Base-by-base conservation (phyloP, 2,888 invertebrate species). In the Pollenia angustigena region DNA sequence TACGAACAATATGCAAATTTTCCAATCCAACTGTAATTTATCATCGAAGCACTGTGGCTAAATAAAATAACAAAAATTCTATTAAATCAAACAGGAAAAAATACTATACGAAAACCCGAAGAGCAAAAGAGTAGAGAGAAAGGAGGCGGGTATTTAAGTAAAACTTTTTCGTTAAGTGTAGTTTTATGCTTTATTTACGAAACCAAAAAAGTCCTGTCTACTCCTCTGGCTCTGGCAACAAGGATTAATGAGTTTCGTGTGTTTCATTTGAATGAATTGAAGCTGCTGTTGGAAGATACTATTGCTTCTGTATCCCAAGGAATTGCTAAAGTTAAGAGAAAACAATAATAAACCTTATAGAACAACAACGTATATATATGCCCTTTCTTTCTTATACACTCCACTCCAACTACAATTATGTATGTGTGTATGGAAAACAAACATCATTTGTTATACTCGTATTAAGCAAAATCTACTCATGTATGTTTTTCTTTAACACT, bases 171-270 rank as follows among this genome's bases (percentile, higher is more conserved):
- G 76, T 62, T 71, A 78, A 81, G 84, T 79, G 54, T 16, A 74
- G 52, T 72, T 79, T 78, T 72, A 69, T 83, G 62, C 42, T 72
- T 76, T 81, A 50, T 78, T 76, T 69, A 58, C 42, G 62, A 44
- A 66, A 81, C 66, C 12, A 50, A 42, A 11, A 71, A 60, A 82
- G 82, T 86, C 85, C 85, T 82, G 85, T 74, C 16, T 78, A 52
- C 12, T 58, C 14, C 46, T 11, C 9, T 11, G 8, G 62, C 71
- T 68, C 16, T 68, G 16, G 44, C 68, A 78, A 85, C 79, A 85
- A 90, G 91, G 90, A 91, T 91, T 91, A 91, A 92, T 92, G 92
- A 91, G 91, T 90, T 89, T 91, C 90, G 91, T 91, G 91, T 90
- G 91, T 89, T 89, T 89, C 71, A 68, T 69, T 69, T 72, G 64